Evolutionary conservation across 2,888 invertebrate genomes (phyloP), one percentile per base, ranked within the genome.

Genomic region (Cantharis flavilabris): DNA sequence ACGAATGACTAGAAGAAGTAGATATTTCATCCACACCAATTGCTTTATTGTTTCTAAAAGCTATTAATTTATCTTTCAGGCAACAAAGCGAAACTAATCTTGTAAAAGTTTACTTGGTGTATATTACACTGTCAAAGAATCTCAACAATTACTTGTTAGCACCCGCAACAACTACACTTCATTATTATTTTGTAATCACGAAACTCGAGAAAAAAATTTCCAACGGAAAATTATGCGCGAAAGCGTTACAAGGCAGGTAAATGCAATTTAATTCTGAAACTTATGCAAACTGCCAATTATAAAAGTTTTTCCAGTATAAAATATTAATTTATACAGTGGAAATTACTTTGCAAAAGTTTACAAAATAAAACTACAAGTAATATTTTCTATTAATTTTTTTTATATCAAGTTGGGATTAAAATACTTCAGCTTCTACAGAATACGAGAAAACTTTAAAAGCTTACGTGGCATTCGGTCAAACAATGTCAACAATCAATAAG

Each of bases 21-120:
- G 79, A 83, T 83, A 81, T 82, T 83, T 84, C 83, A 83, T 83
- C 81, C 82, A 80, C 81, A 78, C 83, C 81, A 81, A 83, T 83
- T 83, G 82, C 82, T 83, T 83, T 82, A 83, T 83, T 83, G 82
- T 84, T 83, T 82, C 80, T 80, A 82, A 82, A 82, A 79, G 80
- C 82, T 82, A 82, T 83, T 81, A 83, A 83, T 84, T 83, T 81
- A 81, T 82, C 82, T 81, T 83, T 81, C 82, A 82, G 81, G 83
- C 83, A 82, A 82, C 75, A 77, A 77, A 75, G 72, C 69, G 72
- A 62, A 64, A 72, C 77, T 81, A 81, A 81, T 74, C 81, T 80
- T 72, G 75, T 79, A 78, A 78, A 77, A 80, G 74, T 81, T 79
- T 75, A 80, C 78, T 80, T 76, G 74, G 65, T 67, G 65, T 67